A percentile compares a stretch with the other conserved stretches of the same genome.
Evolutionary conservation across 2,797 vertebrate species (phyloP).

Genomic region (Kryptopterus vitreolus): DNA sequence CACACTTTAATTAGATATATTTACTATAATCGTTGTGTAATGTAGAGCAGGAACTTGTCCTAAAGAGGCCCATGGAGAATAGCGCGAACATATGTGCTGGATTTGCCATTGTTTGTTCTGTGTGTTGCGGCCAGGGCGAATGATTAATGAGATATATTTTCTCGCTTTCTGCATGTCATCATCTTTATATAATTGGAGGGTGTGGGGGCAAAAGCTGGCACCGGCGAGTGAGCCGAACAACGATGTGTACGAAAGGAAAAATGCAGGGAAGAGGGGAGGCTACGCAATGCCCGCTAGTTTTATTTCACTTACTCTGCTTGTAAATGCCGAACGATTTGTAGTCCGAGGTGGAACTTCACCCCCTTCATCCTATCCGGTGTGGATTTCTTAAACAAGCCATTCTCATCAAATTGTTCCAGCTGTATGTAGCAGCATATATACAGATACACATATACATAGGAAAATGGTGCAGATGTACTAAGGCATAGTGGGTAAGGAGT

Average conservation of each 20-base stretch:
- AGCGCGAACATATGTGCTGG: conserved; percentile 37
- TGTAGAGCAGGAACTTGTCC: conserved; percentile 17
- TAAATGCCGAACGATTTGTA: conserved; percentile 4
- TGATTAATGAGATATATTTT: conserved; percentile 54
- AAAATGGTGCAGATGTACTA: no score
- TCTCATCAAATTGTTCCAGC: background rate
- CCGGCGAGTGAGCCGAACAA: conserved; percentile 17
- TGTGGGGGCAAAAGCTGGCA: conserved; percentile 45
- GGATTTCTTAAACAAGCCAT: no score
- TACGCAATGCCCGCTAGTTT: conserved; percentile 9
- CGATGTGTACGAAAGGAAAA: conserved; percentile 10
- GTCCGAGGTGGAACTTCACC: background rate
- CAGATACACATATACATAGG: no score
- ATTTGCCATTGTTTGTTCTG: conserved; percentile 36
- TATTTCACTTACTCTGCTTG: background rate
- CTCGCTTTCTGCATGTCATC: conserved; percentile 38
- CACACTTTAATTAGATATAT: conserved; percentile 46
- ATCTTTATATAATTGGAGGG: conserved; percentile 48
- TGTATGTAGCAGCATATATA: background rate
- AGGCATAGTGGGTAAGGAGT: no score
- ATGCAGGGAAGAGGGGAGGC: conserved; percentile 17
- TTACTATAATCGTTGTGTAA: conserved; percentile 45
- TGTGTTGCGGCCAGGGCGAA: conserved; percentile 37
- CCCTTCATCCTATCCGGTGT: no score
- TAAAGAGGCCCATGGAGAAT: conserved; percentile 36